Base-by-base conservation (phyloP, 1,140 invertebrate genomes). In the Musca domestica region DNA sequence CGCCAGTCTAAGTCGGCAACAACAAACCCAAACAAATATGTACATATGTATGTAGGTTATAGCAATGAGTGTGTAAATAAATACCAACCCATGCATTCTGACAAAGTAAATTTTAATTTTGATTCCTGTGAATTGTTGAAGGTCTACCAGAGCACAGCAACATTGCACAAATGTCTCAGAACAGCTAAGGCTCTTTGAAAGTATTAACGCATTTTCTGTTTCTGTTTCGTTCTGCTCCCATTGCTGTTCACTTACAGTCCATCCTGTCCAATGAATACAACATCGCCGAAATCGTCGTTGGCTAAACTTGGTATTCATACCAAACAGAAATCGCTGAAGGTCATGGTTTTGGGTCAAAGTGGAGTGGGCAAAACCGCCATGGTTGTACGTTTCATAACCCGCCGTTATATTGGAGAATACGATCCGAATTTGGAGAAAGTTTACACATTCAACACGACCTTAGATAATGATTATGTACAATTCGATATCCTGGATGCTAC, bases 321-420 rank as follows among this genome's bases (percentile, higher is more conserved):
- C 71, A 85, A 86, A 73, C 84, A 83, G 64, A 90, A 90, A 74
- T 86, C 89, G 0, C 83, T 92, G 46, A 89, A 89, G 76, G 86
- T 92, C 6, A 90, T 92, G 85, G 87, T 92, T 3, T 73, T 92
- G 15, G 91, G 91, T 17, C 90, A 92, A 73, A 86, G 88, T 10
- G 91, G 91, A 30, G 90, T 92, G 49, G 91, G 91, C 22, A 92
- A 92, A 82, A 90, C 90, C 70, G 91, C 91, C 17, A 84, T 94
- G 81, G 90, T 92, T 10, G 92, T 94, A 15, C 83, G 92, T 73
- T 93, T 92, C 74, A 89, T 93, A 27, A 93, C 91, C 7, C 85
- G 87, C 27, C 85, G 91, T n/a, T 94, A 90, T 76, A 93, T 94
- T 69, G 92, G 92, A 23, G 92, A 93, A 82, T 94, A 94, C 76